Percentiles rank a stretch among this genome's conserved stretches.
phyloP scores from a whole-genome alignment of 1,140 invertebrate genomes.

The Drosophila sp. region DNA sequence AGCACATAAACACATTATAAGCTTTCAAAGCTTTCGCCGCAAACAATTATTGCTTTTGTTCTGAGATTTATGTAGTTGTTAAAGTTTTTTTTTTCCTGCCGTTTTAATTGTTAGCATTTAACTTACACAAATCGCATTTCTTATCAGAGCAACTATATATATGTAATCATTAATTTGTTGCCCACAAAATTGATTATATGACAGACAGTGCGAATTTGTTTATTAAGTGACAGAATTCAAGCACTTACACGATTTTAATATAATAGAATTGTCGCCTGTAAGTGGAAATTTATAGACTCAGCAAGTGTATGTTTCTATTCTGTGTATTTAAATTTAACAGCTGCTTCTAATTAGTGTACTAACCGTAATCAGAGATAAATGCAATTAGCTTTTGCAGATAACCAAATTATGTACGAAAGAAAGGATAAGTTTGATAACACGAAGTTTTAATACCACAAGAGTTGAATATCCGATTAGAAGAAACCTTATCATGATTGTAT shows the following conservation, averaged over 20 bases:
- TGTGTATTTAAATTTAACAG: background rate
- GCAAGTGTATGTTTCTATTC: no score
- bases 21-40: background rate
- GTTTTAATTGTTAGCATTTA: background rate
- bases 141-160: conserved; percentile 1
- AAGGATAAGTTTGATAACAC: background rate
- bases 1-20: background rate
- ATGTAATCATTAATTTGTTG: background rate
- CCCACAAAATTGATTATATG: background rate
- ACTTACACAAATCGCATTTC: background rate
- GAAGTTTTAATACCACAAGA: background rate
- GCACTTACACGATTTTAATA: background rate
- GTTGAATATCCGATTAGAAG: background rate
- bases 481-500: no score
- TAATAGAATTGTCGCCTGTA: background rate
- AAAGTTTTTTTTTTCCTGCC: no score
- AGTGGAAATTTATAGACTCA: conserved; percentile 1
- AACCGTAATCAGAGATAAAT: background rate
- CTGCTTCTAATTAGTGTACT: background rate
- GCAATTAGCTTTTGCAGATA: background rate
- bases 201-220: background rate
- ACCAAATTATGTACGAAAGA: background rate
- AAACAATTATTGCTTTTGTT: background rate
- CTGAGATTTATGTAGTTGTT: conserved; percentile 14
- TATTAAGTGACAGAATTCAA: background rate